Evolutionary conservation across 1,140 invertebrate species (phyloP), one percentile per base, ranked within the genome.

Genomic region (Drosophila prosaltans): DNA sequence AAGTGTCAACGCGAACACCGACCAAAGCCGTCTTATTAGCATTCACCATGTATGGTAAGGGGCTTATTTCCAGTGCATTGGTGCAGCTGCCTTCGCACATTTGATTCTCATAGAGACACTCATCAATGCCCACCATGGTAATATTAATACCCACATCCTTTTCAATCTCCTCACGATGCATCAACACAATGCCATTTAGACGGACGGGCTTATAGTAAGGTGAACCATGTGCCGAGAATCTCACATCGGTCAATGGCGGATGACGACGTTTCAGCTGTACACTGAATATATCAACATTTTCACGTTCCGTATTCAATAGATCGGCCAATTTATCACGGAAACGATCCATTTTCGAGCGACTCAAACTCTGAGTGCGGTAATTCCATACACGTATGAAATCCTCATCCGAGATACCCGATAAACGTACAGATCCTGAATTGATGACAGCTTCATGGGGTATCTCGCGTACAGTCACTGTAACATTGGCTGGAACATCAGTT

Each of bases 41-140:
- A 93, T 99, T 99, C 0, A 99, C 97, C 95, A 98, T 97, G 76
- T 98, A 98, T 0, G 98, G 98, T 64, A 97, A 93, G 70, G 95
- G 95, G 92, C 96, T 97, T 60, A 98, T 97, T 80, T 97, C 96
- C 30, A 99, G 93, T 39, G 95, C 95, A 93, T 98, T 99, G 1
- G 97, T 98, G 93, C 98, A 99, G 61, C 98, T 98, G 6, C 97
- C 97, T 93, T 99, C 98, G 93, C 98, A 99, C 93, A 96, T 97
- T 86, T 97, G 96, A 91, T 98, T 98, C 93, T 98, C 97, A 91
- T 98, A 97, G 32, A 98, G 93, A 92, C 98, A 99, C 93, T 99
- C 98, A 85, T 99, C 98, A 75, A 99, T 99, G 65, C 97, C 98
- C 2, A 99, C 97, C 98, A 99, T 98, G 3, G 97, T 98, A 45